Evolutionary conservation across 2,888 invertebrate genomes (phyloP), one percentile per base, ranked within the genome.

Genomic region (Himalopsyche anomala): DNA sequence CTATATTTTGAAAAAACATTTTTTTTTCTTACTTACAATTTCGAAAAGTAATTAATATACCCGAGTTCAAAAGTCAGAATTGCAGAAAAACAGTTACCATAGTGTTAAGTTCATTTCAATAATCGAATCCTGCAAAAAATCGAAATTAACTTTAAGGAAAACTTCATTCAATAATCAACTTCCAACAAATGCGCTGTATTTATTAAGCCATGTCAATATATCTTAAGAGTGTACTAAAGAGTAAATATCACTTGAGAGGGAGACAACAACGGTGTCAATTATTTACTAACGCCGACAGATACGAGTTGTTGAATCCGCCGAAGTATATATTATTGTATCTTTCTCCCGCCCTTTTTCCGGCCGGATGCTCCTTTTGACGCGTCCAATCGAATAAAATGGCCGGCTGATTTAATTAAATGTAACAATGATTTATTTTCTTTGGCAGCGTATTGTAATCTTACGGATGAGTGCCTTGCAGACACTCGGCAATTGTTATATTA

Each of bases 361-460:
- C 42, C 86, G 87, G 87, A 86, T 87, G 86, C 69, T 79, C 82
- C 69, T 79, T 81, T 83, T 83, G 88, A 84, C 83, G 84, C 82
- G 84, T 85, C 87, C 83, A 87, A 88, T 88, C 87, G 87, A 84
- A 87, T 88, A 82, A 85, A 83, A 83, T 85, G 87, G 85, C 82
- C 80, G 86, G 81, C 81, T 87, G 88, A 88, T 87, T 88, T 88
- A 86, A 88, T 88, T 88, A 88, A 87, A 85, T 83, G 80, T 85
- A 88, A 88, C 88, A 88, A 88, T 88, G 88, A 87, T 86, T 87
- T 87, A 88, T 88, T 85, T 86, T 88, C 69, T 82, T 86, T 81
- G 83, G 79, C 36, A 36, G 36, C 74, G 74, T 36, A 36, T 36
- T 74, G 74, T 74, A 74, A 74, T 74, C 74, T 74, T 74, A 36